Percentiles rank a stretch among this genome's conserved stretches.
Evolutionary conservation across 2,797 vertebrate genomes (phyloP).

Genomic region (Geotrypetes seraphini): DNA sequence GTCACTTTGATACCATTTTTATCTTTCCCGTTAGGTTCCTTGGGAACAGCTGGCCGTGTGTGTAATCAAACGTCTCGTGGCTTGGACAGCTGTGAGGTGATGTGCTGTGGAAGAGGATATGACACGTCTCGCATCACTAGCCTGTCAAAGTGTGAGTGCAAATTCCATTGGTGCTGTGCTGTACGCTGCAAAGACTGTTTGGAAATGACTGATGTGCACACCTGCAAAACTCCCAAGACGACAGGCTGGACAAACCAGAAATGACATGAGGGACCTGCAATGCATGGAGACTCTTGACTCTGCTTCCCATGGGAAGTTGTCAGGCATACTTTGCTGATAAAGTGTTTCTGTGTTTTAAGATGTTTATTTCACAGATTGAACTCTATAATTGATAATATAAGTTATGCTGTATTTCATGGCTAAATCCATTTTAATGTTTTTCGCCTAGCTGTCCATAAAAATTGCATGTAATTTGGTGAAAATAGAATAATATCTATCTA

Average conservation of each 20-base stretch:
- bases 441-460: no score
- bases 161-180: slow-evolving; percentile 92
- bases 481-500: no score
- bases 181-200: slow-evolving; percentile 88
- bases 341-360: background rate
- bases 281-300: slow-evolving; percentile 6
- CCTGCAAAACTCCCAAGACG: slow-evolving; percentile 76
- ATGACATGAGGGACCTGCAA: slow-evolving; percentile 20
- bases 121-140: slow-evolving; percentile 78
- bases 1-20: no score
- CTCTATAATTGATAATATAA: no score
- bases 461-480: no score
- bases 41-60: slow-evolving; percentile 75
- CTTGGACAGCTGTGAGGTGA: slow-evolving; percentile 85
- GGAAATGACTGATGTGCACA: slow-evolving; percentile 80
- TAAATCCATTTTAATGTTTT: no score
- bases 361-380: no score
- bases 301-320: background rate
- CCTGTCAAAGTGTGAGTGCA: slow-evolving; percentile 86
- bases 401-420: no score
- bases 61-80: slow-evolving; percentile 81
- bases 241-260: slow-evolving; percentile 37
- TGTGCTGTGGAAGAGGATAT: slow-evolving; percentile 91
- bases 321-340: no score
- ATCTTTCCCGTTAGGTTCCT: slow-evolving; percentile 79